Base-by-base conservation (phyloP, 2,113 vertebrate species). In the Anguilla rostrata region DNA sequence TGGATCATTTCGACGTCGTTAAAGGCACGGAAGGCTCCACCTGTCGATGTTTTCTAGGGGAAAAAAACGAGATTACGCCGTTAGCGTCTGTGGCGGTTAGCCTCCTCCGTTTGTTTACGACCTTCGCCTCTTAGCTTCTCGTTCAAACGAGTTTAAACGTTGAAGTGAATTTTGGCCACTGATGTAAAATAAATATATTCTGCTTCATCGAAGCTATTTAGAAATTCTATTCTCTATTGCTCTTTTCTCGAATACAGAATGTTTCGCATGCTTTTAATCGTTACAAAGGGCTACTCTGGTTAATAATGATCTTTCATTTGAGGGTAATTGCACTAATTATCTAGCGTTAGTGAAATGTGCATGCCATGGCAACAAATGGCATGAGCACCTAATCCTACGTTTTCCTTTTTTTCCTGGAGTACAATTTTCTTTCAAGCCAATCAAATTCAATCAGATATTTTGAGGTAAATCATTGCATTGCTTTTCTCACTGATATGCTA, bases 301-400 rank as follows among this genome's bases (percentile, higher is more conserved):
- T 88, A 86, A 86, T 60, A 56, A 66, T 81, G 86, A 89, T 85
- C 85, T 79, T 85, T 87, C 79, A 86, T 82, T 84, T 46, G 87
- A 80, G 86, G 89, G 78, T 84, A 71, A 85, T 88, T 86, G 71
- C 46, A 75, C 87, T 90, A 88, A 92, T 91, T 90, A 89, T 89
- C 2, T 66, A 29, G 39, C 56, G 56, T 14, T n/a, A 29, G 71
- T 34, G 26, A 75, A 75, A 75, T 12, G 29, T 81, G 22, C 78
- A 84, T 83, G 87, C 88, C 88, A 89, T 86, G 81, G 87, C 84
- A 86, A 80, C 85, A 88, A 80, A 39, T 26, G 22, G 49, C 12
- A n/a, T 1, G 14, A 22, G 39, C 18, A 20, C 56, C 43, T 15
- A 14, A 56, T 53, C 41, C 22, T 71, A n/a, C 9, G 26, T 71